A percentile compares a stretch with the other conserved stretches of the same genome.
These are phyloP conservation scores for Procambarus virginalis DNA, from an alignment of 1,140 invertebrate species.

Conservation along the genomic window DNA sequence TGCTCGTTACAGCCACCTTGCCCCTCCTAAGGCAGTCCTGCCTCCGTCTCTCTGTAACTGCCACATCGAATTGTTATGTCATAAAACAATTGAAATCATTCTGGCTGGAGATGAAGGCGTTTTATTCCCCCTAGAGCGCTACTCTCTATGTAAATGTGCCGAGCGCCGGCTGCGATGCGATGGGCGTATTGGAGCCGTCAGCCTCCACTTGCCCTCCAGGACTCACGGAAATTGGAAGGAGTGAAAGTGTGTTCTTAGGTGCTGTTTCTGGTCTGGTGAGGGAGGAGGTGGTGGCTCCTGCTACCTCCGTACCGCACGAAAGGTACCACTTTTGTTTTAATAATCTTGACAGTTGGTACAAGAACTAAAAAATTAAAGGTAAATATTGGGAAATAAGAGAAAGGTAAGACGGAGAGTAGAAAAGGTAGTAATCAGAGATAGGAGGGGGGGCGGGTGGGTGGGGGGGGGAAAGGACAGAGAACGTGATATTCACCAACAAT, in stretches of 20 bases:
- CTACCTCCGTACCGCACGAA: not conserved
- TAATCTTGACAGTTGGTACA: not conserved
- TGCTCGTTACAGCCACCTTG: too few relatives aligned
- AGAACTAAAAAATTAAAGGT: not conserved
- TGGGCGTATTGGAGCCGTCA: not conserved
- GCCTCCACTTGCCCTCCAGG: not conserved
- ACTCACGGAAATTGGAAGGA: not conserved
- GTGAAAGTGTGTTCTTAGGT: not conserved
- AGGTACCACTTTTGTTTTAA: not conserved
- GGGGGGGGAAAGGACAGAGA: not conserved
- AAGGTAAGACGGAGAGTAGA: not conserved
- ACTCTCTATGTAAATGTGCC: constrained; percentile 4
- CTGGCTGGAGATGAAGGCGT: not conserved
- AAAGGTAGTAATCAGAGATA: not conserved
- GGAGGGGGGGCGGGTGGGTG: not conserved
- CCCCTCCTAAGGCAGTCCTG: too few relatives aligned
- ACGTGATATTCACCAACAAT: too few relatives aligned
- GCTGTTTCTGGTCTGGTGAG: not conserved
- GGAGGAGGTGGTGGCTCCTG: not conserved
- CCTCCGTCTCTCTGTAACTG: too few relatives aligned
- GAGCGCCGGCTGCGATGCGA: not conserved
- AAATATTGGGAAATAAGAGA: not conserved
- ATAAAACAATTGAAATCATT: constrained; percentile 18
- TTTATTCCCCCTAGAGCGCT: not conserved
- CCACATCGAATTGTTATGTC: constrained; percentile 3